Percentiles rank a stretch among this genome's conserved stretches.
phyloP scores from a whole-genome alignment of 2,797 vertebrate genomes.

The Enteromius mattozi region DNA sequence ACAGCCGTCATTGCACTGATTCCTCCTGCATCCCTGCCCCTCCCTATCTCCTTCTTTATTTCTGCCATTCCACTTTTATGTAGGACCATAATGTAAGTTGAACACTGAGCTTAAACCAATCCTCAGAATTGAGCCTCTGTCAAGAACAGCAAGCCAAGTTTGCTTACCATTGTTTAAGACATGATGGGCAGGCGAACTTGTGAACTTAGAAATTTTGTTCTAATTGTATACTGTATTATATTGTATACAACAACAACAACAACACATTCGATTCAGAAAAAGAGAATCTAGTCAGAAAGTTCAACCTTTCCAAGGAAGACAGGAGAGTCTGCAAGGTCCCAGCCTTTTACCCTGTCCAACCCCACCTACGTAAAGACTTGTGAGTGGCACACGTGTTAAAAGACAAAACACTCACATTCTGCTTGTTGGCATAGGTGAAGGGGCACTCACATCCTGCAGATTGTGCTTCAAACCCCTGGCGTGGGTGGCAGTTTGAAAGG shows the following conservation, averaged over 20 bases:
- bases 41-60: neutral
- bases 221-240: neutral
- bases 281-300: neutral
- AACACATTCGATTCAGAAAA: neutral
- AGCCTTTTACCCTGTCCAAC: slow-evolving; percentile 25
- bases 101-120: neutral
- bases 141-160: neutral
- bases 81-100: neutral
- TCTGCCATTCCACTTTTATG: neutral
- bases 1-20: neutral
- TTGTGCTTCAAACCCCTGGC: slow-evolving; percentile 62
- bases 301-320: neutral
- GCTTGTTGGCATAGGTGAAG: slow-evolving; percentile 41
- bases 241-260: neutral
- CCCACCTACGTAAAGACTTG: slow-evolving; percentile 10
- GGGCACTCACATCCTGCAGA: slow-evolving; percentile 49
- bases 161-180: neutral
- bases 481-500: slow-evolving; percentile 46
- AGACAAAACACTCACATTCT: slow-evolving; percentile 42
- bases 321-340: neutral
- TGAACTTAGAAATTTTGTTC: neutral
- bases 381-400: slow-evolving; percentile 47
- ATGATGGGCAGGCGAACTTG: neutral
- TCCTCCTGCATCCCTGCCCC: neutral
- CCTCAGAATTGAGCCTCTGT: neutral